Evolutionary conservation across 1,140 invertebrate species (phyloP).

Genomic region (Drosophila watanabei): DNA sequence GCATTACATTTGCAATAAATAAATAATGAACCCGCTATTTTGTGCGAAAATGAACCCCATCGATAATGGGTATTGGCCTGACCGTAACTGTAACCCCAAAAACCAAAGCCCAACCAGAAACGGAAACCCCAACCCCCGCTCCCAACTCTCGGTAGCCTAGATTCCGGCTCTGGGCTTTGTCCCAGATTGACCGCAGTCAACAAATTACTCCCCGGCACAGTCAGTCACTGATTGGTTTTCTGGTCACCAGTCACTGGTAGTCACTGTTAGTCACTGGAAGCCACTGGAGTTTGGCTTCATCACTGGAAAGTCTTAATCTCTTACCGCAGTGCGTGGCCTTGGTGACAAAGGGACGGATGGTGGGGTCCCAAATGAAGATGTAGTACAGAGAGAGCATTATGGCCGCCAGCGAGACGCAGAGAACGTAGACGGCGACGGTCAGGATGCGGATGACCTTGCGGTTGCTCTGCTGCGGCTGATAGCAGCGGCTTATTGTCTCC

Average conservation of each 20-base stretch:
- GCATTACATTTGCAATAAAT: not conserved
- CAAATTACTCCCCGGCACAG: constrained; percentile 22
- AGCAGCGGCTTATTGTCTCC: constrained; percentile 92
- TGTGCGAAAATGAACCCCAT: constrained; percentile 24
- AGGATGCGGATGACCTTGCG: constrained; percentile 96
- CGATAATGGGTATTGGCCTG: constrained; percentile 1
- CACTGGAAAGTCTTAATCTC: constrained; percentile 8
- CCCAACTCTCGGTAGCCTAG: constrained; percentile 53
- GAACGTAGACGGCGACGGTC: constrained; percentile 97
- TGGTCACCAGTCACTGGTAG: constrained; percentile 1
- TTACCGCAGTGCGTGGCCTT: constrained; percentile 85
- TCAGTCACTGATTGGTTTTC: constrained; percentile 31
- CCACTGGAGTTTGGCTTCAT: not conserved
- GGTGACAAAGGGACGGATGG: constrained; percentile 81
- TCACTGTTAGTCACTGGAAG: not conserved
- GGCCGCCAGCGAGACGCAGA: constrained; percentile 97
- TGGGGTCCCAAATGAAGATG: constrained; percentile 97
- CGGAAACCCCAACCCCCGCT: constrained; percentile 9
- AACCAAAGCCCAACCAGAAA: constrained; percentile 2
- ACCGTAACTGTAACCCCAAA: constrained; percentile 3
- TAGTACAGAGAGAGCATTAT: constrained; percentile 98
- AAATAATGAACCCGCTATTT: not conserved
- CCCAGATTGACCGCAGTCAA: constrained; percentile 64
- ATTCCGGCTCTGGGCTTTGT: constrained; percentile 42
- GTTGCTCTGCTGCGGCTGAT: constrained; percentile 88